Percentiles rank a stretch among this genome's conserved stretches.
These are phyloP conservation scores for Bellardia bayeri DNA, from an alignment of 2,888 invertebrate species.

Conservation along the genomic window DNA sequence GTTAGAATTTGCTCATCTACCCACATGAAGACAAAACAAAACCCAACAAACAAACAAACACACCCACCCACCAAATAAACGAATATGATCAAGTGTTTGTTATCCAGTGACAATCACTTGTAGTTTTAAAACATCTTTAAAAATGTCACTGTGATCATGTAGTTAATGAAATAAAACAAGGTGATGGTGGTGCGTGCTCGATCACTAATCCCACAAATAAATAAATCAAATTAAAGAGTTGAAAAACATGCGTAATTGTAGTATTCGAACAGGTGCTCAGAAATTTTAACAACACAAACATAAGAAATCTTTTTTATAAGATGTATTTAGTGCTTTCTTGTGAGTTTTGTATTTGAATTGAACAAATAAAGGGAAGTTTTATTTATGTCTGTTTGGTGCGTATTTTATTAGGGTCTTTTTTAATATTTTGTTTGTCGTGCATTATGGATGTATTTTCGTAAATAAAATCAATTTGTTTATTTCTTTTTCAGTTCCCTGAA, in stretches of 20 bases:
- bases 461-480: constrained; percentile 13
- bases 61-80: constrained; percentile 35
- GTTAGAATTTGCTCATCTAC: constrained; percentile 49
- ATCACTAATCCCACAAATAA: neutral
- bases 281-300: constrained; percentile 4
- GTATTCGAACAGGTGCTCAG: constrained; percentile 71
- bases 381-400: constrained; percentile 12
- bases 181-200: neutral
- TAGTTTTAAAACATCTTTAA: neutral
- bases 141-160: constrained; percentile 26
- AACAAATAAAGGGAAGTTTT: constrained; percentile 10
- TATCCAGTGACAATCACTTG: constrained; percentile 21
- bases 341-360: constrained; percentile 20
- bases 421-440: neutral
- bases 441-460: neutral
- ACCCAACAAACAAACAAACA: constrained; percentile 36
- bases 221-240: constrained; percentile 52
- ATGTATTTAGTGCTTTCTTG: neutral
- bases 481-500: constrained; percentile 13
- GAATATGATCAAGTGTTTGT: neutral
- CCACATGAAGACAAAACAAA: constrained; percentile 54
- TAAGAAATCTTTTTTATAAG: neutral
- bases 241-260: constrained; percentile 73
- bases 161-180: neutral
- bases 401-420: constrained; percentile 7